Conservation (phyloP, 1,140 invertebrate genomes). For the Neomicropteryx cornuta region DNA sequence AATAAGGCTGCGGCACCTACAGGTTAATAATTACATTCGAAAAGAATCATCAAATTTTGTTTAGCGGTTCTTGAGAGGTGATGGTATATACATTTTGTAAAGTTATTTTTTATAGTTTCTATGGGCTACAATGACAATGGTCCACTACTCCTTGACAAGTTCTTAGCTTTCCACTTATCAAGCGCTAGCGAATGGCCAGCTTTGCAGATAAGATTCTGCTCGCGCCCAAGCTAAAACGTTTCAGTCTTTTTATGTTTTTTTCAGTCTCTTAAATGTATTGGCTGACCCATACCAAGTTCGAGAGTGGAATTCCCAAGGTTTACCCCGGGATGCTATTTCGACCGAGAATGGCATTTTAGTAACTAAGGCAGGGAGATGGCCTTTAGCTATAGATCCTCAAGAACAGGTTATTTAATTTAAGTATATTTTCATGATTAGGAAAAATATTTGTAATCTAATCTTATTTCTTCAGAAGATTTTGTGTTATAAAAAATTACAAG, state of each 20-base stretch:
- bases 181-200: too few species aligned
- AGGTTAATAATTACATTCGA: too few species aligned
- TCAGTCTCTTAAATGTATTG: constrained; percentile 58
- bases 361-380: constrained; percentile 68
- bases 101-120: too few species aligned
- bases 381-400: constrained; percentile 84
- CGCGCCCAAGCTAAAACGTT: constrained; percentile 5
- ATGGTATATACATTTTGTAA: too few species aligned
- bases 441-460: too few species aligned
- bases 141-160: too few species aligned
- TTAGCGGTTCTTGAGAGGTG: too few species aligned
- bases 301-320: constrained; percentile 71
- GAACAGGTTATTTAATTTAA: constrained; percentile 52
- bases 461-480: too few species aligned
- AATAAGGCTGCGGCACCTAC: too few species aligned
- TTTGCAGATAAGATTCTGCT: constrained; percentile 1
- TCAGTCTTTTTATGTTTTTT: constrained; percentile 22
- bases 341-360: constrained; percentile 83
- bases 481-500: neutral
- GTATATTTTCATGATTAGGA: constrained; percentile 6
- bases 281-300: constrained; percentile 76
- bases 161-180: too few species aligned
- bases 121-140: too few species aligned
- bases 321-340: constrained; percentile 73
- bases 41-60: too few species aligned